These are phyloP conservation scores for Eristalis pertinax DNA, from an alignment of 2,888 invertebrate species.

Conservation along the genomic window DNA sequence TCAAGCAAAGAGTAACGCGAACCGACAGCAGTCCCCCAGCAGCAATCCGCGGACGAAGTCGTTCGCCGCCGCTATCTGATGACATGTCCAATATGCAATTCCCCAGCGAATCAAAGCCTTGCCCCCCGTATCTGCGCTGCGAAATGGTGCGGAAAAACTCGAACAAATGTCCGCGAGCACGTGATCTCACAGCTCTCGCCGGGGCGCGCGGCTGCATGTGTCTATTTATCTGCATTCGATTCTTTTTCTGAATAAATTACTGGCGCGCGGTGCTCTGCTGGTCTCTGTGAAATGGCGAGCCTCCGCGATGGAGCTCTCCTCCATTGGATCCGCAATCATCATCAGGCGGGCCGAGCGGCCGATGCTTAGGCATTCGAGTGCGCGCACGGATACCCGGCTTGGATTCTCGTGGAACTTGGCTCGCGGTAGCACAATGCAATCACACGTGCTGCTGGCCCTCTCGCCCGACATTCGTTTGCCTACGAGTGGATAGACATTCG, in stretches of 20 bases:
- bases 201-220: slow-evolving; percentile 45
- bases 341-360: background rate
- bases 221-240: slow-evolving; percentile 61
- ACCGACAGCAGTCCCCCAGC: slow-evolving; percentile 18
- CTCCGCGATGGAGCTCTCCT: slow-evolving; percentile 18
- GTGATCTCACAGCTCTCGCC: slow-evolving; percentile 35
- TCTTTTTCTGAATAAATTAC: slow-evolving; percentile 64
- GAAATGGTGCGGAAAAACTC: slow-evolving; percentile 61
- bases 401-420: background rate
- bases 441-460: slow-evolving; percentile 8
- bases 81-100: slow-evolving; percentile 57
- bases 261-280: slow-evolving; percentile 16
- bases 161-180: slow-evolving; percentile 64
- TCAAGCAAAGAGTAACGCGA: slow-evolving; percentile 13
- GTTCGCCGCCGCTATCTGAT: slow-evolving; percentile 21
- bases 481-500: slow-evolving; percentile 4
- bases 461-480: background rate
- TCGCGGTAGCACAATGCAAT: slow-evolving; percentile 13
- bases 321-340: slow-evolving; percentile 53
- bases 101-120: slow-evolving; percentile 37
- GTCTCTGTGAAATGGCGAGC: slow-evolving; percentile 29
- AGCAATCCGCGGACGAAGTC: slow-evolving; percentile 14
- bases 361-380: background rate
- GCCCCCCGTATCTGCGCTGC: background rate
- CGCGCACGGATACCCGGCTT: too few species aligned